These are phyloP conservation scores for Plecotus auritus DNA, from an alignment of 2,113 vertebrate species.

Conservation along the genomic window DNA sequence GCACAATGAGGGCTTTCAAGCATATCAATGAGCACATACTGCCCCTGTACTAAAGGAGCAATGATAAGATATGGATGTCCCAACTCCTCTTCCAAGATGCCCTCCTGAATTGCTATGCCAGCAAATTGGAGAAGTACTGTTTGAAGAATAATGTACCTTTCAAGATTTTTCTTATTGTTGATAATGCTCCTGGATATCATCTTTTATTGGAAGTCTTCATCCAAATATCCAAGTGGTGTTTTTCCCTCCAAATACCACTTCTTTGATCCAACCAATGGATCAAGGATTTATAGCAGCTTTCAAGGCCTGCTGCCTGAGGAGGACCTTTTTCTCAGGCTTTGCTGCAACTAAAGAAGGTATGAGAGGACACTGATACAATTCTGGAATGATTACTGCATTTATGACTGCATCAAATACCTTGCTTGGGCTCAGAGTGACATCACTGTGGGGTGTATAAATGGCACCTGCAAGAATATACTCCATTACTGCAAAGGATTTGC, in stretches of 20 bases:
- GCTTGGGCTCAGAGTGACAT: not conserved
- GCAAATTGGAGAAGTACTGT: not conserved
- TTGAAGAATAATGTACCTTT: not conserved
- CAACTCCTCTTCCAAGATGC: not conserved
- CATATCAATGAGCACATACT: not conserved
- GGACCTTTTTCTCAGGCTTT: not conserved
- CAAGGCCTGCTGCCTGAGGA: not conserved
- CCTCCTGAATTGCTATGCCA: not conserved
- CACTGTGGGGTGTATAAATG: not conserved
- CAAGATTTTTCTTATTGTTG: not conserved
- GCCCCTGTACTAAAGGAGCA: not conserved
- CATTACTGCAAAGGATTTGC: not conserved
- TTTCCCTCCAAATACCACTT: not conserved
- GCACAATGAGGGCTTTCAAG: not conserved
- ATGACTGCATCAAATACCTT: not conserved
- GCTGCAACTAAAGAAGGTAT: not conserved
- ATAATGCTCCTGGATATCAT: not conserved
- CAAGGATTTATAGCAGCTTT: not conserved
- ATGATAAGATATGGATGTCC: not conserved
- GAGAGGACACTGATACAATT: not conserved
- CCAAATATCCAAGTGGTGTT: not conserved
- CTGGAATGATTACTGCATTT: not conserved
- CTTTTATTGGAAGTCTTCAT: not conserved
- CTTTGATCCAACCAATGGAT: not conserved
- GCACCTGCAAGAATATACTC: not conserved